Evolutionary conservation across 1,140 invertebrate genomes (phyloP).

Genomic region (Caenorhabditis remanei): DNA sequence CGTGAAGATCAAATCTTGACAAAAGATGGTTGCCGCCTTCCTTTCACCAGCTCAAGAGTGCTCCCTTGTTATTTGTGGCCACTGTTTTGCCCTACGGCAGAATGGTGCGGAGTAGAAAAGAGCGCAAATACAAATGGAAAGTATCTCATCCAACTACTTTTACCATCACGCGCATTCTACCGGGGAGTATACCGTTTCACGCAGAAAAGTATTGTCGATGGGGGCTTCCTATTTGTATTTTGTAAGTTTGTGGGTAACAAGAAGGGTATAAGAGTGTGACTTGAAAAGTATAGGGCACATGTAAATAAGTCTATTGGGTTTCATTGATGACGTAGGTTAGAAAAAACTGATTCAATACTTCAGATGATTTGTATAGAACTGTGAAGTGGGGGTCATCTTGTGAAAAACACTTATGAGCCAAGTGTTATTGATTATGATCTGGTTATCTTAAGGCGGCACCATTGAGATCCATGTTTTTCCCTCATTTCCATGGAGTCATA

Average conservation of each 20-base stretch:
- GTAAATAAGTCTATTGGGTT: neutral
- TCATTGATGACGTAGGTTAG: neutral
- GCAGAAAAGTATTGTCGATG: constrained; percentile 35
- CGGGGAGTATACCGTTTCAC: constrained; percentile 45
- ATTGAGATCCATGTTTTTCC: neutral
- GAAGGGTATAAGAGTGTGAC: neutral
- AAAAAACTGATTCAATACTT: neutral
- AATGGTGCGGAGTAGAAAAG: neutral
- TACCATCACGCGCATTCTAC: constrained; percentile 26
- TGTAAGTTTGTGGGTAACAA: neutral
- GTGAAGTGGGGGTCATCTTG: neutral
- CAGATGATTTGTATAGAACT: neutral
- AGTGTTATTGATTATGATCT: constrained; percentile 22
- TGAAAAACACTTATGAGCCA: constrained; percentile 11
- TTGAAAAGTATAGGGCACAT: constrained; percentile 13
- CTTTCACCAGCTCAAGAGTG: neutral
- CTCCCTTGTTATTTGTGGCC: constrained; percentile 47
- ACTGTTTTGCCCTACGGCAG: constrained; percentile 51
- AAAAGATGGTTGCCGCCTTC: constrained; percentile 18
- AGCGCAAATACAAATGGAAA: constrained; percentile 26
- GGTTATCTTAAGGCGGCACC: constrained; percentile 13
- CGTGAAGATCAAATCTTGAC: constrained; percentile 16
- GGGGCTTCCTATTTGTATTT: neutral
- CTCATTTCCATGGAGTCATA: neutral
- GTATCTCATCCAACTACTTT: constrained; percentile 43